Conservation (phyloP, 2,797 vertebrate species). For the Cephalopachus bancanus region DNA sequence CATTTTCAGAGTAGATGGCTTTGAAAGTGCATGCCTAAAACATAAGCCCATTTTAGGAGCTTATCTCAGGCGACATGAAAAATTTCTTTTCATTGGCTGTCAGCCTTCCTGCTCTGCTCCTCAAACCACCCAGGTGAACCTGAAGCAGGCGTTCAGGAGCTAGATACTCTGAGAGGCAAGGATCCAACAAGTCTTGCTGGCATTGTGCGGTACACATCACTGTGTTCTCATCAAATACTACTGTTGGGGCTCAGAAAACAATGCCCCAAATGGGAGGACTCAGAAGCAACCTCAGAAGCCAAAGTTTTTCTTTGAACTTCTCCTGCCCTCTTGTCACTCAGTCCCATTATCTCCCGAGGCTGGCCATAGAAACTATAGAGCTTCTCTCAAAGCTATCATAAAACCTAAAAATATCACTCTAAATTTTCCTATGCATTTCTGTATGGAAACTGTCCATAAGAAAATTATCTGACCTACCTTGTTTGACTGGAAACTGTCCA, state of each 20-base stretch:
- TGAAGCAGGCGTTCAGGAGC: neutral
- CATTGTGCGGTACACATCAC: neutral
- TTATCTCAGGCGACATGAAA: neutral
- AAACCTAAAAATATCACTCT: neutral
- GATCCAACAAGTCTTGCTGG: neutral
- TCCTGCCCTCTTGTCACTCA: neutral
- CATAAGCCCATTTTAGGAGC: neutral
- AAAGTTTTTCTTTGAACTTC: neutral
- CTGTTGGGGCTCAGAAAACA: neutral
- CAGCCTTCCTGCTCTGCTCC: neutral
- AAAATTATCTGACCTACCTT: neutral
- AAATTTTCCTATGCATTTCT: neutral
- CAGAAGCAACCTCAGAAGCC: neutral
- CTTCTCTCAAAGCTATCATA: neutral
- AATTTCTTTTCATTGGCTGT: neutral
- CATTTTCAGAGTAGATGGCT: neutral
- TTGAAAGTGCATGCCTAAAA: neutral
- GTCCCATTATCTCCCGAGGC: neutral
- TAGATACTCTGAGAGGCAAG: neutral
- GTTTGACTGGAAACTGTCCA: neutral
- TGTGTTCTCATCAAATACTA: neutral
- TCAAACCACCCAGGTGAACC: neutral
- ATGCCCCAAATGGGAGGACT: neutral
- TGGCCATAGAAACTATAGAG: neutral
- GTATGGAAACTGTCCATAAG: neutral